Evolutionary conservation across 1,140 invertebrate genomes (phyloP).

Genomic region (Dendrolimus kikuchii): DNA sequence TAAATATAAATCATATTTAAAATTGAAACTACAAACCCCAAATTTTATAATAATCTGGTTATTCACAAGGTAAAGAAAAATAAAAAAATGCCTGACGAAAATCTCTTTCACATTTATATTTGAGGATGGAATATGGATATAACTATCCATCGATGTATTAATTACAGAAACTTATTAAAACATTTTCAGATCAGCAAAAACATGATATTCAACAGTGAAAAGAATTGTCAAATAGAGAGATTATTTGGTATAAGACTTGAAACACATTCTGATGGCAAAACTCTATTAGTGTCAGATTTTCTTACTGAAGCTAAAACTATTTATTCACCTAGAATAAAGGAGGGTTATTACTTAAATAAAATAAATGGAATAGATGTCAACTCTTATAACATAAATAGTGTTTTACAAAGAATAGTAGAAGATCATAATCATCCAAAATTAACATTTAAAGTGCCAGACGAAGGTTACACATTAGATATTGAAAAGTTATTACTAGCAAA

Average conservation of each 20-base stretch:
- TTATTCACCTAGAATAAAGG: slow-evolving; percentile 77
- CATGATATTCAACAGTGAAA: slow-evolving; percentile 61
- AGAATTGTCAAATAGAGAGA: slow-evolving; percentile 71
- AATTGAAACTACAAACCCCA: too few species aligned
- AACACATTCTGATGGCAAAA: slow-evolving; percentile 75
- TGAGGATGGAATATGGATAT: too few species aligned
- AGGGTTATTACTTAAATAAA: slow-evolving; percentile 78
- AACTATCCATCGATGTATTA: too few species aligned
- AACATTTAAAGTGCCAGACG: slow-evolving; percentile 42
- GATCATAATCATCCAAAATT: slow-evolving; percentile 48
- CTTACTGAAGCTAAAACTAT: slow-evolving; percentile 77
- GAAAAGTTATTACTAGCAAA: slow-evolving; percentile 60
- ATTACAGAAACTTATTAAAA: too few species aligned
- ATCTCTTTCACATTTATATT: too few species aligned
- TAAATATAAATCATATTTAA: too few species aligned
- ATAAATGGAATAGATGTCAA: slow-evolving; percentile 78
- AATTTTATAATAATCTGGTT: too few species aligned
- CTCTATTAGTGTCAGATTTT: slow-evolving; percentile 79
- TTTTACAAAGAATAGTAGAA: slow-evolving; percentile 76
- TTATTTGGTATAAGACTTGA: slow-evolving; percentile 78
- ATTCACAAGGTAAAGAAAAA: too few species aligned
- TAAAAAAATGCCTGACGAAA: too few species aligned
- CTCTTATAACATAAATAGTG: slow-evolving; percentile 61
- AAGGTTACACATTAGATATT: slow-evolving; percentile 34
- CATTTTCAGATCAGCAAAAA: slow-evolving; percentile 53